Conservation (phyloP, 2,797 vertebrate genomes). For the Octomys mimax region DNA sequence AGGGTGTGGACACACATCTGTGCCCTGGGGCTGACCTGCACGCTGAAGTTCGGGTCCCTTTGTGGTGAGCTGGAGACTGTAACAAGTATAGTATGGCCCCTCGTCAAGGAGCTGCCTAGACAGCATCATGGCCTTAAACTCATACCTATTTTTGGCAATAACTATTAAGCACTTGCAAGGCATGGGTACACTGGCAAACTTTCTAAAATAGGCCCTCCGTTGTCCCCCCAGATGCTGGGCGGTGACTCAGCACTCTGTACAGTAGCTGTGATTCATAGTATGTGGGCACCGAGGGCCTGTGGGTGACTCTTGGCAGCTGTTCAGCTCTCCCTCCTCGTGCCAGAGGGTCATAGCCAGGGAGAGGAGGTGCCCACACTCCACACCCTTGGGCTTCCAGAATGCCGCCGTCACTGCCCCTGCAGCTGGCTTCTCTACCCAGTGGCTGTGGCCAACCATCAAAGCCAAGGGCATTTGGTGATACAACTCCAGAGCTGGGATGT, state of each 20-base stretch:
- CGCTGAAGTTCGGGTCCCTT: neutral
- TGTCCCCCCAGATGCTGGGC: slow-evolving; percentile 81
- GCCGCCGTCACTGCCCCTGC: neutral
- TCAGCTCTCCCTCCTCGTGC: slow-evolving; percentile 46
- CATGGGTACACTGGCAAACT: slow-evolving; percentile 40
- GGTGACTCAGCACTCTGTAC: slow-evolving; percentile 85
- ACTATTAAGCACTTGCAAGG: slow-evolving; percentile 71
- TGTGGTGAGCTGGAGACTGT: neutral
- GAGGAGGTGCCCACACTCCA: neutral
- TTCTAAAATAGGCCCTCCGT: slow-evolving; percentile 73
- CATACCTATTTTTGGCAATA: slow-evolving; percentile 74
- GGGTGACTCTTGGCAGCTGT: slow-evolving; percentile 79
- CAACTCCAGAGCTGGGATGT: neutral
- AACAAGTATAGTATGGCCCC: neutral
- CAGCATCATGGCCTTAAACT: neutral
- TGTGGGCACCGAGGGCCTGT: slow-evolving; percentile 76
- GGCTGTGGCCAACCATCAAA: neutral
- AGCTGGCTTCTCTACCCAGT: neutral
- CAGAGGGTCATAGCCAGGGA: slow-evolving; percentile 59
- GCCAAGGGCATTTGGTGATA: neutral
- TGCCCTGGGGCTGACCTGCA: too few species aligned
- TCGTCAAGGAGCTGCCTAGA: neutral
- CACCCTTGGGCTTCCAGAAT: neutral
- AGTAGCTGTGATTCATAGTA: slow-evolving; percentile 84
- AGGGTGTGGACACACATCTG: neutral